Conservation (phyloP, 2,797 vertebrate genomes). For the Sciurus carolinensis region DNA sequence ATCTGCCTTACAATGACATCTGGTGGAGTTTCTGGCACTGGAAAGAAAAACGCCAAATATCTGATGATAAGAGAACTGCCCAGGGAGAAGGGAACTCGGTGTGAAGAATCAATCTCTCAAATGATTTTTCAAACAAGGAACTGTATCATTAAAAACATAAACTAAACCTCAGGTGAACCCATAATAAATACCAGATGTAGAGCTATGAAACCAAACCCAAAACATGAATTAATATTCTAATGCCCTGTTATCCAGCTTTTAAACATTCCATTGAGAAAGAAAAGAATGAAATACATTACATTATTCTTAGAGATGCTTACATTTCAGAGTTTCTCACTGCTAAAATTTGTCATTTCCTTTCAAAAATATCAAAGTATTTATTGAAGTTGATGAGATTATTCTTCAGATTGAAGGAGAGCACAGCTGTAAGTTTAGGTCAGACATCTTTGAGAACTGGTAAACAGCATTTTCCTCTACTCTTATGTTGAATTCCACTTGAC, state of each 20-base stretch:
- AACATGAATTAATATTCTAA: neutral
- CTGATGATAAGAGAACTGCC: neutral
- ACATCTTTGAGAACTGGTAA: neutral
- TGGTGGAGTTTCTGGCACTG: conserved; percentile 85
- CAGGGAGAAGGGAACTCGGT: neutral
- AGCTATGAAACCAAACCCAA: neutral
- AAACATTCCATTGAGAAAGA: neutral
- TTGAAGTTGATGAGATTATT: conserved; percentile 8
- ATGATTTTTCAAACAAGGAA: conserved; percentile 41
- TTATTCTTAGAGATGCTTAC: neutral
- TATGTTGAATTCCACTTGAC: neutral
- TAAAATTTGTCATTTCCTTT: conserved; percentile 11
- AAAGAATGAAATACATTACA: neutral
- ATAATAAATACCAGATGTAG: conserved; percentile 54
- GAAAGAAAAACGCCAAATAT: conserved; percentile 6
- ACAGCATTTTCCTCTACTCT: neutral
- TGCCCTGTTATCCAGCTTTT: neutral
- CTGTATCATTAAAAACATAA: conserved; percentile 43
- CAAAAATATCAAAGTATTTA: conserved; percentile 20
- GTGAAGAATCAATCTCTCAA: conserved; percentile 3
- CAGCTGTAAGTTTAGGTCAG: neutral
- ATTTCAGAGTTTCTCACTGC: neutral
- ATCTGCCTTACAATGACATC: conserved; percentile 88
- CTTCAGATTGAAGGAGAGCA: neutral
- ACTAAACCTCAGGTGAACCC: conserved; percentile 9